A percentile compares a stretch with the other conserved stretches of the same genome.
Evolutionary conservation across 2,113 vertebrate species (phyloP).

Genomic region (Geococcyx californianus): DNA sequence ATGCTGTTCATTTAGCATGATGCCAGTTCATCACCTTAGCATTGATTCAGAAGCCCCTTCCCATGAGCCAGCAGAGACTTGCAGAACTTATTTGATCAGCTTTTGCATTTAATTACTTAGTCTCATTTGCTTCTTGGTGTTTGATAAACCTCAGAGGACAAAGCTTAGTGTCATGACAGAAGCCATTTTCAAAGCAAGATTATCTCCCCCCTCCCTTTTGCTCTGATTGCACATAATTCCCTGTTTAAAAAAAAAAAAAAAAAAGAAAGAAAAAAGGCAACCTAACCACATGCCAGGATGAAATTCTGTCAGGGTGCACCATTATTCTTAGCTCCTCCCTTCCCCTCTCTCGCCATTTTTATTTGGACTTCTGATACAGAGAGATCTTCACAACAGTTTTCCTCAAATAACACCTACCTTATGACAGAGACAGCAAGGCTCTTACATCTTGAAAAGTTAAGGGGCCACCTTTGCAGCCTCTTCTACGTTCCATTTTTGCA

Average conservation of each 20-base stretch:
- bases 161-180: neutral
- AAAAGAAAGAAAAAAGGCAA: neutral
- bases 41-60: neutral
- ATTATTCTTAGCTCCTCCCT: neutral
- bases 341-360: neutral
- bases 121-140: neutral
- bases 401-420: neutral
- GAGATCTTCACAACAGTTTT: neutral
- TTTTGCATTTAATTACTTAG: conserved; percentile 12
- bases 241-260: neutral
- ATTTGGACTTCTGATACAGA: neutral
- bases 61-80: neutral
- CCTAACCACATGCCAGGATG: neutral
- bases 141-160: neutral
- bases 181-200: conserved; percentile 9
- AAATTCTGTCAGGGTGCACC: neutral
- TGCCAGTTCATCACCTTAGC: neutral
- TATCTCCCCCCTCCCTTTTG: neutral
- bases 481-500: neutral
- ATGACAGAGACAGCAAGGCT: neutral
- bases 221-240: neutral
- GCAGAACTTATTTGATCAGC: neutral
- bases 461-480: neutral
- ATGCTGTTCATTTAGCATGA: neutral
- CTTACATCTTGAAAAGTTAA: neutral